Evolutionary conservation across 2,888 invertebrate genomes (phyloP), one percentile per base, ranked within the genome.

Genomic region (Osmoderma eremita): DNA sequence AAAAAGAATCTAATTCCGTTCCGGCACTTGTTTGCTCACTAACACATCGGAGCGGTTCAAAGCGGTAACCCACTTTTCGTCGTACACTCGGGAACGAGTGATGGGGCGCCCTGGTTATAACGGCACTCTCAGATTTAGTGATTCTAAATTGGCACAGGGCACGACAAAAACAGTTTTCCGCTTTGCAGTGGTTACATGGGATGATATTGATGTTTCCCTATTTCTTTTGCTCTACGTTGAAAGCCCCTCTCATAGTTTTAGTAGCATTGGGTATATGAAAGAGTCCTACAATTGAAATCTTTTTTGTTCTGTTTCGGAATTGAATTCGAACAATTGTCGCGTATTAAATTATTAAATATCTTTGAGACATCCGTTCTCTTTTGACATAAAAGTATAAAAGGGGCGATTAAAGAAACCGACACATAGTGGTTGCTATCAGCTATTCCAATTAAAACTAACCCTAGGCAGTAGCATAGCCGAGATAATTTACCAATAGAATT

Each of bases 1-100:
- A 24, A 66, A 67, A 69, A 68, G 68, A 69, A 45, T 67, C 62
- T 66, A 63, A 70, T 67, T 69, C 66, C 49, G 39, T 54, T n/a
- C 42, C 48, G 63, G 69, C 64, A 66, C 66, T 63, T 69, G 67
- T 61, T 70, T 69, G 66, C 45, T 63, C 66, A 20, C 49, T 39
- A 18, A 41, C 48, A 68, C 62, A 50, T 69, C 41, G 64, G 54
- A 39, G 51, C 48, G 48, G 36, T 38, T 51, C 24, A 50, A 69
- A 65, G 65, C 51, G 41, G 69, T 67, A 67, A 45, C 30, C 42
- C 54, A 67, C 58, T 69, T 69, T 68, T 69, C 65, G 67, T 65
- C 38, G 64, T 65, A 48, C 66, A 13, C 63, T 38, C 8, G 17
- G 1, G n/a, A 41, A 41, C 41, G 42, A 56, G 22, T 12, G 18